These are phyloP conservation scores for Pomacea canaliculata DNA, from an alignment of 2,888 invertebrate genomes.

Conservation along the genomic window DNA sequence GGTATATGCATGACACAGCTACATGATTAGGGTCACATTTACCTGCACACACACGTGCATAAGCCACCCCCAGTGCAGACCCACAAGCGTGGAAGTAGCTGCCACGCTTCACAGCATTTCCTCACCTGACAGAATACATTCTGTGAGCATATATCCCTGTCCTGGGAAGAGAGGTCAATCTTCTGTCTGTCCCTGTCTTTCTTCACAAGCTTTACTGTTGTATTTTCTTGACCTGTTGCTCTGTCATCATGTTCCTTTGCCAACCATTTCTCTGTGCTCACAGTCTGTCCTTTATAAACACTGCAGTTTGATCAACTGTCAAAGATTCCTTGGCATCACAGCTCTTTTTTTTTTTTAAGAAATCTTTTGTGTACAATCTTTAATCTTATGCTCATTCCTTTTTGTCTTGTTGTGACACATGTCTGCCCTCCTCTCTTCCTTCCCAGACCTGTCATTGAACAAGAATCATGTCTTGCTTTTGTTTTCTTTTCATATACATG, in stretches of 20 bases:
- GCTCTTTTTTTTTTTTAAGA: too few species aligned
- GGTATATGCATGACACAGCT: slow-evolving; percentile 14
- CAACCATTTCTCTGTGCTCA: too few species aligned
- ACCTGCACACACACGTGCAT: slow-evolving; percentile 11
- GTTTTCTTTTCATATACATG: too few species aligned
- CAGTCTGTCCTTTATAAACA: too few species aligned
- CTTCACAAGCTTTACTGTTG: slow-evolving; percentile 4
- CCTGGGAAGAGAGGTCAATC: background rate
- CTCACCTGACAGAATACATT: background rate
- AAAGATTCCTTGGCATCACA: too few species aligned
- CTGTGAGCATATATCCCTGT: slow-evolving; percentile 22
- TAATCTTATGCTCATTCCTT: too few species aligned
- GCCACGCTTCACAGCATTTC: background rate
- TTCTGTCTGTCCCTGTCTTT: slow-evolving; percentile 29
- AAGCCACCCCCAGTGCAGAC: slow-evolving; percentile 1
- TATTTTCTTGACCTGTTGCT: background rate
- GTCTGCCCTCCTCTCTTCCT: too few species aligned
- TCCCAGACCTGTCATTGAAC: too few species aligned
- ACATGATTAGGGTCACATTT: background rate
- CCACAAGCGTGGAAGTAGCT: background rate
- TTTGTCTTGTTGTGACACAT: too few species aligned
- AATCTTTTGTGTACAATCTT: too few species aligned
- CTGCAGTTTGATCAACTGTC: too few species aligned
- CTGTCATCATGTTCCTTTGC: background rate
- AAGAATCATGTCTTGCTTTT: too few species aligned